Evolutionary conservation across 2,113 vertebrate species (phyloP).

Genomic region (Engraulis encrasicolus): DNA sequence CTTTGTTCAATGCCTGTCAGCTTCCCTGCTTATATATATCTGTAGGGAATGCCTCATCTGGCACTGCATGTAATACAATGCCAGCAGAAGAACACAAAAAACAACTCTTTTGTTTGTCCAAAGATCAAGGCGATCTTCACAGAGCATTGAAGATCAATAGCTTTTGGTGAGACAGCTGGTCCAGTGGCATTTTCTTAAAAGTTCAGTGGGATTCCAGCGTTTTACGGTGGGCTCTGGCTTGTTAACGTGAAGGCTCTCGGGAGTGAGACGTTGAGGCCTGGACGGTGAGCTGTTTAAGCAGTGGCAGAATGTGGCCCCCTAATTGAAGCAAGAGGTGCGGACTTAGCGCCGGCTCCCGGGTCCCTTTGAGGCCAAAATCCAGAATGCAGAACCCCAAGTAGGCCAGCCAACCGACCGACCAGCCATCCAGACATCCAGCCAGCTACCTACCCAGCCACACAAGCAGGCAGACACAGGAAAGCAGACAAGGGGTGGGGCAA

Average conservation of each 20-base stretch:
- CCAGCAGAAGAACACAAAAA: background rate
- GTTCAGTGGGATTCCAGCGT: constrained; percentile 64
- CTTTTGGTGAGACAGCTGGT: constrained; percentile 28
- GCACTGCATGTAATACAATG: background rate
- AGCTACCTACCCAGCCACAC: too few species aligned
- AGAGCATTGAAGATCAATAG: background rate
- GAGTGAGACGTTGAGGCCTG: constrained; percentile 53
- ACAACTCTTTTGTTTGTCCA: background rate
- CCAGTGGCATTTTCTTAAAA: constrained; percentile 27
- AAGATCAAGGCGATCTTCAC: background rate
- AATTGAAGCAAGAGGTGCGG: constrained; percentile 64
- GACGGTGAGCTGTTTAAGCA: constrained; percentile 65
- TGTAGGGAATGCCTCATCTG: background rate
- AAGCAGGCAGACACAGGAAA: too few species aligned
- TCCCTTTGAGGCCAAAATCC: constrained; percentile 39
- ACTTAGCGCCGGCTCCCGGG: constrained; percentile 45
- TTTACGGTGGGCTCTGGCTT: constrained; percentile 62
- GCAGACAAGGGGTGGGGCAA: too few species aligned
- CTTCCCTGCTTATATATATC: too few species aligned
- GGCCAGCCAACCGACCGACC: constrained; percentile 68
- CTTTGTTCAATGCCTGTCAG: too few species aligned
- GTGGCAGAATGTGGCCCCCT: constrained; percentile 44
- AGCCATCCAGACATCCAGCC: too few species aligned
- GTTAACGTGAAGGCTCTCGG: constrained; percentile 57
- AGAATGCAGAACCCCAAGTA: too few species aligned